These are phyloP conservation scores for Ephydatia muelleri DNA, from an alignment of 37 sponge, comb jelly and placozoan species.

Conservation along the genomic window DNA sequence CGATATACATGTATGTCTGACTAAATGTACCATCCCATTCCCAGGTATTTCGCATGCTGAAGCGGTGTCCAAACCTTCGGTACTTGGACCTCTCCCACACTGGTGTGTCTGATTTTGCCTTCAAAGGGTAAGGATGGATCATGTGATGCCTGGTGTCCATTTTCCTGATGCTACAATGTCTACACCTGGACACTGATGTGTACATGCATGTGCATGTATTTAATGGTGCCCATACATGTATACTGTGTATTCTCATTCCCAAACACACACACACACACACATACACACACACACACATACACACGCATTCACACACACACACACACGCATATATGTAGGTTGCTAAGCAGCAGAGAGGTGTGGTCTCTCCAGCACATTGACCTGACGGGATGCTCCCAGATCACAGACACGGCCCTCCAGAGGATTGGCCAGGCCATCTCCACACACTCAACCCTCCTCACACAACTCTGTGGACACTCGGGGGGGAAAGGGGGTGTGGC, in stretches of 20 bases:
- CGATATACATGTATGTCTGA: too few species aligned
- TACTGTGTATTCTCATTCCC: not conserved
- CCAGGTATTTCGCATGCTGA: conserved; percentile 67
- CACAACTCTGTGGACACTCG: not conserved
- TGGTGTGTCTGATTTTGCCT: conserved; percentile 74
- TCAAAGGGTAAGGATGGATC: conserved; percentile 60
- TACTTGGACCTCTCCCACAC: conserved; percentile 81
- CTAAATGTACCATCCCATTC: not conserved
- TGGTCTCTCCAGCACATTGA: conserved; percentile 64
- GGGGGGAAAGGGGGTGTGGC: not conserved
- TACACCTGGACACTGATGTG: not conserved
- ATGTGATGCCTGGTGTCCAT: not conserved
- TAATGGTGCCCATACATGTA: not conserved
- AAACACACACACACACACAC: conserved; percentile 6
- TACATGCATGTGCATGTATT: not conserved
- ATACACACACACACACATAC: conserved; percentile 13
- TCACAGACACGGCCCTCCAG: conserved; percentile 72
- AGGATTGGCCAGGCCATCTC: conserved; percentile 65
- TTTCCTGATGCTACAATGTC: too few species aligned
- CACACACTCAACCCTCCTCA: conserved; percentile 16
- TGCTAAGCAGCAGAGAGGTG: not conserved
- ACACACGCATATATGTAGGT: conserved; percentile 2
- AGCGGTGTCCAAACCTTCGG: conserved; percentile 68
- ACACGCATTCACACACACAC: not conserved
- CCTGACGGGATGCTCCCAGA: conserved; percentile 57